phyloP scores from a whole-genome alignment of 2,888 invertebrate species.

The Theretra japonica region DNA sequence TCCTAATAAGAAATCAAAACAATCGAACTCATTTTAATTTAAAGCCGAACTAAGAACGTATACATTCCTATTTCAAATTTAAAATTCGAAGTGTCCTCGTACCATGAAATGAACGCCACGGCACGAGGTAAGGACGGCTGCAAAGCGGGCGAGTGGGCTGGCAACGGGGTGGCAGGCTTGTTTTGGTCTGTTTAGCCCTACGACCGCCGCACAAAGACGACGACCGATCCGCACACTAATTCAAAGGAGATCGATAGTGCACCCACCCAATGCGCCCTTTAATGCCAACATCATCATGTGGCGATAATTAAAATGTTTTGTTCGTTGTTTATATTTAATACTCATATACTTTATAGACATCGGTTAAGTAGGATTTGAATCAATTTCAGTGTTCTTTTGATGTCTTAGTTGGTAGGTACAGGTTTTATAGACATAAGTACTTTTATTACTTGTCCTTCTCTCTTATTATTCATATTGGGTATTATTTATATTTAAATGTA shows the following conservation, averaged over 20 bases:
- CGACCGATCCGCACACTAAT: slow-evolving; percentile 84
- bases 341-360: background rate
- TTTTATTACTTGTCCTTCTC: background rate
- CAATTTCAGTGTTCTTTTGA: slow-evolving; percentile 1
- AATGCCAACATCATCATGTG: slow-evolving; percentile 69
- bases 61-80: slow-evolving; percentile 37
- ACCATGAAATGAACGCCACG: slow-evolving; percentile 62
- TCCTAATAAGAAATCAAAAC: background rate
- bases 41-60: slow-evolving; percentile 10
- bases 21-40: background rate
- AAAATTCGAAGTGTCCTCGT: slow-evolving; percentile 59
- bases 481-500: no score
- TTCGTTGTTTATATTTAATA: slow-evolving; percentile 27
- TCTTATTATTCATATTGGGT: no score
- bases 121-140: slow-evolving; percentile 70
- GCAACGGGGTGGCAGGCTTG: slow-evolving; percentile 66
- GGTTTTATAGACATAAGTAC: background rate
- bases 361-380: background rate
- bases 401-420: background rate
- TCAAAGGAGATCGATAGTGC: slow-evolving; percentile 84
- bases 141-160: slow-evolving; percentile 53
- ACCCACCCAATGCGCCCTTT: slow-evolving; percentile 77
- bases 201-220: slow-evolving; percentile 83
- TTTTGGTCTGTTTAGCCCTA: slow-evolving; percentile 85
- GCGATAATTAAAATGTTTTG: slow-evolving; percentile 74